Evolutionary conservation across 2,113 vertebrate genomes (phyloP), one percentile per base, ranked within the genome.

Genomic region (Alectura lathami): DNA sequence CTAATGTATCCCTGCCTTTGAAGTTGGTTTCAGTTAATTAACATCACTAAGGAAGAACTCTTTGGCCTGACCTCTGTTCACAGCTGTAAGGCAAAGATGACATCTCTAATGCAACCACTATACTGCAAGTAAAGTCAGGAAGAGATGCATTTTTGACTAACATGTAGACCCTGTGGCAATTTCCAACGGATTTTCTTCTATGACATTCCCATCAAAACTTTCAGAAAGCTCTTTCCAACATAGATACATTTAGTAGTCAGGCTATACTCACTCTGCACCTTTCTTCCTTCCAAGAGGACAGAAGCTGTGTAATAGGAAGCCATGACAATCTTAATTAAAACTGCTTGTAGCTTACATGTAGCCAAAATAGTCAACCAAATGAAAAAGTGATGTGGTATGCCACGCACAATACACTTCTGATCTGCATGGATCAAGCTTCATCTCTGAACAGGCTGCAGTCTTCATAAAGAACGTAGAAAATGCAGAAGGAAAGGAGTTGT

Each of bases 1-100:
- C 89, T 93, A 75, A 72, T 22, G 50, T 83, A 79, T 83, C 86
- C 83, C 72, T 94, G 69, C 91, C 82, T 94, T 82, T 92, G 82
- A 95, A 91, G 81, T 59, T 74, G 91, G 89, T 34, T 96, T 96
- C 83, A 94, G 79, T 92, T 76, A 95, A 88, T 91, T 79, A 95
- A n/a, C 83, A 79, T 92, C 75, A 90, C 85, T 86, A 92, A 2
- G 6, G 96, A 96, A 91, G 67, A 97, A 62, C 88, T 85, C 80
- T 84, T 78, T 93, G 78, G 85, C 92, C 88, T 78, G 69, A 78
- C 56, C 78, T 90, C 79, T 89, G 88, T 89, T 87, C 96, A 83
- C 88, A 96, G 74, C 60, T 68, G 22, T 93, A 91, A 93, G 87
- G 88, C 79, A 97, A 96, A 76, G 48, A 88, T 74, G 82, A 84